Evolutionary conservation across 2,888 invertebrate species (phyloP).

Genomic region (Acleris laterana): DNA sequence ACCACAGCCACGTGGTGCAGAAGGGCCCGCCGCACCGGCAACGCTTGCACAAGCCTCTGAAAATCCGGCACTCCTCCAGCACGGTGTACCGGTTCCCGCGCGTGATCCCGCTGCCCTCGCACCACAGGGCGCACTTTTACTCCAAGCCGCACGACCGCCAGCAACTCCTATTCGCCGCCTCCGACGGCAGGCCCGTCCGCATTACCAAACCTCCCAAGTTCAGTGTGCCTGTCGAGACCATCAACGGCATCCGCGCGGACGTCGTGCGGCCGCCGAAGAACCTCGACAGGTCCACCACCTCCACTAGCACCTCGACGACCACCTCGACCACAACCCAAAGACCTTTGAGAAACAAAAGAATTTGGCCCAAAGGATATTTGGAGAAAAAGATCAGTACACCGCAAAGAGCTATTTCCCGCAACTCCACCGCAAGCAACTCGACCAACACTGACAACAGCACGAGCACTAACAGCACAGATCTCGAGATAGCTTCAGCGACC

Average conservation of each 20-base stretch:
- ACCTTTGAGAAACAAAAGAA: slow-evolving; percentile 72
- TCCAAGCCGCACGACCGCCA: slow-evolving; percentile 49
- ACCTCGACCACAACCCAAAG: slow-evolving; percentile 67
- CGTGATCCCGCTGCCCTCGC: slow-evolving; percentile 62
- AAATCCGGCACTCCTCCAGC: slow-evolving; percentile 56
- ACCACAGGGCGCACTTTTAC: slow-evolving; percentile 52
- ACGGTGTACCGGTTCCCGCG: slow-evolving; percentile 67
- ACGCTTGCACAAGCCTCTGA: slow-evolving; percentile 57
- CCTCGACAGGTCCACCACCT: slow-evolving; percentile 48
- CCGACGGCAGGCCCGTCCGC: slow-evolving; percentile 55
- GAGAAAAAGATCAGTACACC: slow-evolving; percentile 52
- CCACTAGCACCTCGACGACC: slow-evolving; percentile 51
- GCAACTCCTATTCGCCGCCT: slow-evolving; percentile 58
- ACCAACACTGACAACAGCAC: slow-evolving; percentile 53
- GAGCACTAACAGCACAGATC: slow-evolving; percentile 54
- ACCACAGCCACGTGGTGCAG: slow-evolving; percentile 52
- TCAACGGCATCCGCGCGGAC: slow-evolving; percentile 70
- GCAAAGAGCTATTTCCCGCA: slow-evolving; percentile 43
- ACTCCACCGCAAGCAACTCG: slow-evolving; percentile 46
- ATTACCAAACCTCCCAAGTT: slow-evolving; percentile 57
- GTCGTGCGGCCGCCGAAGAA: slow-evolving; percentile 65
- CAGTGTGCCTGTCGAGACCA: slow-evolving; percentile 70
- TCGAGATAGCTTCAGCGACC: slow-evolving; percentile 55
- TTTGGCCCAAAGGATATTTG: slow-evolving; percentile 73
- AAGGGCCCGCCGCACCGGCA: slow-evolving; percentile 56